These are phyloP conservation scores for Theocolax elegans DNA, from an alignment of 1,140 invertebrate genomes.

Conservation along the genomic window DNA sequence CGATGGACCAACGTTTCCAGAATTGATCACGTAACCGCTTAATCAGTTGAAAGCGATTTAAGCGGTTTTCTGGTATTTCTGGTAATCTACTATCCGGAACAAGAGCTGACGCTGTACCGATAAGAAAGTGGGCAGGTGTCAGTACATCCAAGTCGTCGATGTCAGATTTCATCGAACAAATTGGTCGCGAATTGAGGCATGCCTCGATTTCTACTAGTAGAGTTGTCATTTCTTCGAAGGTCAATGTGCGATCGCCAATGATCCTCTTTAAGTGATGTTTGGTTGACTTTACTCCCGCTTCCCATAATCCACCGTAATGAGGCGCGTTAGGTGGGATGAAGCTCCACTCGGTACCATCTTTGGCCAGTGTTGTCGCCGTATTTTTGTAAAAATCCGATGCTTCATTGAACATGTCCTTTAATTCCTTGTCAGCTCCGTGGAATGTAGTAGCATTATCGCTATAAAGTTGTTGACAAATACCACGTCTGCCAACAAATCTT, in stretches of 20 bases:
- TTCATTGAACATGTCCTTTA: background rate
- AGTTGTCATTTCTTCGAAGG: background rate
- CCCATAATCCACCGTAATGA: background rate
- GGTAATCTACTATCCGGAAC: too few relatives aligned
- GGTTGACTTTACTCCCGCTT: background rate
- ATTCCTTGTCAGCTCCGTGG: background rate
- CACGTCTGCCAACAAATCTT: conserved; percentile 12
- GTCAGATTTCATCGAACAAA: too few relatives aligned
- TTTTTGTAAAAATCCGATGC: background rate
- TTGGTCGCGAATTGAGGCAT: too few relatives aligned
- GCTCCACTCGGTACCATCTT: background rate
- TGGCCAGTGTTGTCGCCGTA: background rate
- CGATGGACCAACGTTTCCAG: too few relatives aligned
- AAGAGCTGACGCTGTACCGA: too few relatives aligned
- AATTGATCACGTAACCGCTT: too few relatives aligned
- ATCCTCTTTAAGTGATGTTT: background rate
- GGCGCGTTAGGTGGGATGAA: background rate
- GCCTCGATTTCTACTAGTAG: background rate
- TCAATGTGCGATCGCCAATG: too few relatives aligned
- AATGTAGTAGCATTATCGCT: conserved; percentile 35
- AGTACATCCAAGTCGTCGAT: too few relatives aligned
- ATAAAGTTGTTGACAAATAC: background rate
- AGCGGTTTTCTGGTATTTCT: too few relatives aligned
- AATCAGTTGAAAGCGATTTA: too few relatives aligned
- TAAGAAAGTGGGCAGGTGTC: too few relatives aligned